These are phyloP conservation scores for Eutolmus rufibarbis DNA, from an alignment of 2,888 invertebrate species.

Conservation along the genomic window DNA sequence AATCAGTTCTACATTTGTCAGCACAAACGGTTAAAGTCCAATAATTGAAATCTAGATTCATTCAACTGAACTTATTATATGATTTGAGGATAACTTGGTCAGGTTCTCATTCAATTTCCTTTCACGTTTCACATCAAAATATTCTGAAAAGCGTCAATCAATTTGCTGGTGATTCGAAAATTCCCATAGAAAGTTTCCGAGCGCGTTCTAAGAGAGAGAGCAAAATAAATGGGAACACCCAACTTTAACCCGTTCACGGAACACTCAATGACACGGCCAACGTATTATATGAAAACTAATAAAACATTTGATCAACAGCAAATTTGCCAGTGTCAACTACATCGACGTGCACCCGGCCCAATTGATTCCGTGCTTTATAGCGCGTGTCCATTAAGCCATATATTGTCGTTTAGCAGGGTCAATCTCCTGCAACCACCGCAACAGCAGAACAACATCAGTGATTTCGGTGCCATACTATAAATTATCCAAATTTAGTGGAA, in stretches of 20 bases:
- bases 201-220: background rate
- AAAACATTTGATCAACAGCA: background rate
- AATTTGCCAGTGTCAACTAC: background rate
- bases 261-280: background rate
- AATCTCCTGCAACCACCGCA: conserved; percentile 27
- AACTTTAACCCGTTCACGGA: background rate
- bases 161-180: conserved; percentile 1
- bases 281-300: background rate
- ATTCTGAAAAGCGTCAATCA: conserved; percentile 16
- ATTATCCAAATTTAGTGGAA: conserved; percentile 38
- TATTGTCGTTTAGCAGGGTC: conserved; percentile 10
- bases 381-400: background rate
- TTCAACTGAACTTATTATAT: too few relatives aligned
- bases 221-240: background rate
- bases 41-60: too few relatives aligned
- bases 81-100: background rate
- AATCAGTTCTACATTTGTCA: too few relatives aligned
- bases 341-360: background rate
- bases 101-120: background rate
- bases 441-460: conserved; percentile 19
- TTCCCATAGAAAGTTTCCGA: background rate
- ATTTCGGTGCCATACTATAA: conserved; percentile 2
- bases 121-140: background rate
- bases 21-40: too few relatives aligned
- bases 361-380: background rate